phyloP scores from a whole-genome alignment of 2,888 invertebrate genomes.

The Tetramorium bicarinatum region DNA sequence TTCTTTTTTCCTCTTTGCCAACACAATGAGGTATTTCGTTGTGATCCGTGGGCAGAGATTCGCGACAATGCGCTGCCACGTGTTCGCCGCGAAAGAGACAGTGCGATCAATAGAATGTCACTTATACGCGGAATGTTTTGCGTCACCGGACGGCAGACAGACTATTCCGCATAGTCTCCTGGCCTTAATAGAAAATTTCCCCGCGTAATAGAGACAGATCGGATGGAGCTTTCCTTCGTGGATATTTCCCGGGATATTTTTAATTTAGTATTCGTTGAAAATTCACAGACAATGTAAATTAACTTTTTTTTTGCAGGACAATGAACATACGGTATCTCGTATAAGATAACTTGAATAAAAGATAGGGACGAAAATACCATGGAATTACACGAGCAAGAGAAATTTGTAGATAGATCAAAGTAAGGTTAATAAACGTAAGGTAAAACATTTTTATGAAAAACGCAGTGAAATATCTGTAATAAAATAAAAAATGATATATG shows the following conservation, averaged over 20 bases:
- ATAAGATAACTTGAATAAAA: neutral
- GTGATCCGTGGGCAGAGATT: conserved; percentile 3
- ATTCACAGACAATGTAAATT: conserved; percentile 3
- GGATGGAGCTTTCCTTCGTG: neutral
- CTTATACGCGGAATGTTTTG: conserved; percentile 48
- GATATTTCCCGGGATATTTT: neutral
- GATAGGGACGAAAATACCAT: neutral
- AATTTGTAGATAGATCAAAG: neutral
- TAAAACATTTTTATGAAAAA: neutral
- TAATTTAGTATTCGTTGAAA: neutral
- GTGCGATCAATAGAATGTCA: conserved; percentile 48
- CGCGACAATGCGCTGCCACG: conserved; percentile 44
- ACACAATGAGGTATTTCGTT: conserved; percentile 35
- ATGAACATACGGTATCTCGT: neutral
- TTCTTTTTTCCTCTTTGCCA: neutral
- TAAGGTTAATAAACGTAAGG: neutral
- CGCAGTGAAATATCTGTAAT: neutral
- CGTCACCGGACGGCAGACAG: conserved; percentile 41
- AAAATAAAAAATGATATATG: neutral
- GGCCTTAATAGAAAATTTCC: conserved; percentile 37
- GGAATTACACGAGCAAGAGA: neutral
- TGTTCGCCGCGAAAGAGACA: conserved; percentile 34
- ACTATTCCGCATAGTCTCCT: conserved; percentile 27
- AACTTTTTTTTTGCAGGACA: neutral
- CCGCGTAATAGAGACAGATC: conserved; percentile 13